Conservation (phyloP, 2,888 invertebrate species). For the Podabrus alpinus region DNA sequence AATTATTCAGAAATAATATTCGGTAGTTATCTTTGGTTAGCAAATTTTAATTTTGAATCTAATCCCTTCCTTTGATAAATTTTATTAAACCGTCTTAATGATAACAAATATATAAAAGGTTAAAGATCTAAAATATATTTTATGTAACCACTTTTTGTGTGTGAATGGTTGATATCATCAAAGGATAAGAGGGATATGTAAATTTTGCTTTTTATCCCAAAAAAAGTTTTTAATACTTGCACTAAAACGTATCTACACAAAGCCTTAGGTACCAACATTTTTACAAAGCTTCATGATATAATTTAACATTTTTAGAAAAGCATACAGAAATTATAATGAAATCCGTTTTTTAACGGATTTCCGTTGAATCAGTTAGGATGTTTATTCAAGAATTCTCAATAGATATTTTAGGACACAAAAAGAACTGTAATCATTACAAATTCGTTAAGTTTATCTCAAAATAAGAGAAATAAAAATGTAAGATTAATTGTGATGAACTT, state of each 20-base stretch:
- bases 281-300: background rate
- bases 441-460: background rate
- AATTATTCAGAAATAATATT: conserved; percentile 17
- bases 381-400: too few relatives aligned
- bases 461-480: conserved; percentile 5
- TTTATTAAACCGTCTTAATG: background rate
- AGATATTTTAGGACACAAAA: background rate
- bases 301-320: background rate
- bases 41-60: background rate
- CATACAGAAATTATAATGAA: background rate
- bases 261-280: background rate
- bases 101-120: background rate
- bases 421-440: background rate
- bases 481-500: conserved; percentile 22
- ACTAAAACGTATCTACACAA: background rate
- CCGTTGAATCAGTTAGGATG: too few relatives aligned
- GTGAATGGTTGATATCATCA: background rate
- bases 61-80: background rate
- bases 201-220: background rate
- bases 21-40: conserved; percentile 6
- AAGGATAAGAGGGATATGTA: background rate
- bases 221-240: background rate
- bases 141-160: background rate
- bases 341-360: too few relatives aligned
- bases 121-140: background rate